A percentile compares a stretch with the other conserved stretches of the same genome.
Conservation (phyloP, 2,797 vertebrate species). For the Intellagama lesueurii region DNA sequence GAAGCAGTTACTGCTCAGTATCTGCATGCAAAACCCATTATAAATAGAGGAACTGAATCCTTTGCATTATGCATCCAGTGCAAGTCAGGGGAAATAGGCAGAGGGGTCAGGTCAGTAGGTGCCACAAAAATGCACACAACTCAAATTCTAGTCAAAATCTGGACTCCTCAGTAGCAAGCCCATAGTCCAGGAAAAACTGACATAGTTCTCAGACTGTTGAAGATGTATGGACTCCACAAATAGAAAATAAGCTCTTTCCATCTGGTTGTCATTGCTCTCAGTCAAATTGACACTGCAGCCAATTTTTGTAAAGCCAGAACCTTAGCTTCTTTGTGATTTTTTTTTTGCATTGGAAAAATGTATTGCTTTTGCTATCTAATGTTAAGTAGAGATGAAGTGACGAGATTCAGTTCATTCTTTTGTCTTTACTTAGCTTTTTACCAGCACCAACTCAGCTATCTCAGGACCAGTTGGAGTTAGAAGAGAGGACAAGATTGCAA, state of each 20-base stretch:
- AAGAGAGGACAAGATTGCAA: conserved; percentile 89
- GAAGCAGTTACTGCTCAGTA: not conserved
- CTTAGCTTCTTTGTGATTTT: not conserved
- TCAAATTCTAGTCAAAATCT: not conserved
- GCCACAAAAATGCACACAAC: too few species aligned
- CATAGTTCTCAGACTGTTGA: not conserved
- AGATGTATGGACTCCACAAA: not conserved
- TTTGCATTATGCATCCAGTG: not conserved
- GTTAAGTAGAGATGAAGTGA: not conserved
- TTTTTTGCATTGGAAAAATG: not conserved
- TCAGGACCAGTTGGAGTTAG: conserved; percentile 96
- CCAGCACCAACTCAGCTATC: conserved; percentile 96
- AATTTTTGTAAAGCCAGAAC: not conserved
- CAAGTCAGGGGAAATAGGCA: not conserved
- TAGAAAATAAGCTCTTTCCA: fast-evolving
- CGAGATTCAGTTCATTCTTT: conserved; percentile 19
- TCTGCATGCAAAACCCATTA: not conserved
- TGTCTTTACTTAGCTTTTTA: conserved; percentile 85
- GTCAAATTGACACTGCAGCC: not conserved
- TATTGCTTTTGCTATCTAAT: fast-evolving
- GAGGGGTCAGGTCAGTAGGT: too few species aligned
- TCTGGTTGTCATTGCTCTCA: not conserved
- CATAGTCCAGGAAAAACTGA: not conserved
- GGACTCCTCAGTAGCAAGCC: not conserved
- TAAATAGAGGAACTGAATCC: not conserved